A percentile compares a stretch with the other conserved stretches of the same genome.
Evolutionary conservation across 2,797 vertebrate genomes (phyloP).

Genomic region (Rhyacichthys aspro): DNA sequence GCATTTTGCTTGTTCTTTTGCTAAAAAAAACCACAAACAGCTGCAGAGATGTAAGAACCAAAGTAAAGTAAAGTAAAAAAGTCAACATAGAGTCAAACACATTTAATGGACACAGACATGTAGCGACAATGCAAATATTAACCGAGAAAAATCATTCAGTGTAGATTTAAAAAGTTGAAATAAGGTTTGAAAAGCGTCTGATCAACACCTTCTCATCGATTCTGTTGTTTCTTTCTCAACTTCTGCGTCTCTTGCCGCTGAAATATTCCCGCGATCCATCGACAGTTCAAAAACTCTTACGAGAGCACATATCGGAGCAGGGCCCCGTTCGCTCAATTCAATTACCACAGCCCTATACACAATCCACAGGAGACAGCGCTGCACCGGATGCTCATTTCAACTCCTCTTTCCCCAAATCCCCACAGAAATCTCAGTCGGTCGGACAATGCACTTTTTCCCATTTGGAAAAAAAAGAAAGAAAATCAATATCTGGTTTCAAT

Average conservation of each 20-base stretch:
- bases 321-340: slow-evolving; percentile 78
- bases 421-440: slow-evolving; percentile 83
- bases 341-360: slow-evolving; percentile 81
- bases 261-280: slow-evolving; percentile 60
- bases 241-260: slow-evolving; percentile 27
- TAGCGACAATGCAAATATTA: no score
- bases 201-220: slow-evolving; percentile 1
- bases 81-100: no score
- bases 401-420: slow-evolving; percentile 83
- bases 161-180: no score
- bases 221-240: slow-evolving; percentile 27
- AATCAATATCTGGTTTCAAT: slow-evolving; percentile 90
- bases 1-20: no score
- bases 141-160: no score
- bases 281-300: slow-evolving; percentile 61
- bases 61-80: no score
- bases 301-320: slow-evolving; percentile 67
- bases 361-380: slow-evolving; percentile 78
- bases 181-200: no score
- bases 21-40: no score
- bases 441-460: slow-evolving; percentile 84
- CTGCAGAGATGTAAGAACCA: no score
- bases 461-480: slow-evolving; percentile 83
- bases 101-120: no score
- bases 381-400: slow-evolving; percentile 84